These are phyloP conservation scores for Rutilus rutilus DNA, from an alignment of 2,113 vertebrate species.

Conservation along the genomic window DNA sequence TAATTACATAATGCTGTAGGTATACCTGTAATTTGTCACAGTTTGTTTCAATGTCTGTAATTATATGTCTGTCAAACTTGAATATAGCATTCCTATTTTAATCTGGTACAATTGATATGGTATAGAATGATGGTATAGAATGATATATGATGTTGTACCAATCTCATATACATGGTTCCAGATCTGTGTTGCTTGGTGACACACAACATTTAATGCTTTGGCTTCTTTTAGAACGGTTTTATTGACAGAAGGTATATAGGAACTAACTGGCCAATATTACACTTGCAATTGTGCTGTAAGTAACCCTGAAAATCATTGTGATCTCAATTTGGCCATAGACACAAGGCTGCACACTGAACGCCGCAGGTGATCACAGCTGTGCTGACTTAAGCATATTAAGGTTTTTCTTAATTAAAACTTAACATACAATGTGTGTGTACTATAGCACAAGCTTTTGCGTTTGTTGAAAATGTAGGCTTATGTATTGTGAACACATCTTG, in stretches of 20 bases:
- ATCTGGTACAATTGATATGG: not conserved
- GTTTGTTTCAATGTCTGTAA: too few species aligned
- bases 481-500: not conserved
- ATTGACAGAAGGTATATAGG: too few species aligned
- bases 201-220: too few species aligned
- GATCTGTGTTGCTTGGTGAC: too few species aligned
- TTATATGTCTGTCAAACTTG: not conserved
- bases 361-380: slow-evolving; percentile 4
- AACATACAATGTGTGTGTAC: not conserved
- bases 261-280: not conserved
- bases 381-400: not conserved
- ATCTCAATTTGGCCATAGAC: not conserved
- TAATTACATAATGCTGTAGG: not conserved
- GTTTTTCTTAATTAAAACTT: not conserved
- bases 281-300: not conserved
- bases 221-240: too few species aligned
- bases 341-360: not conserved
- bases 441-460: not conserved
- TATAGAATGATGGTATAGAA: too few species aligned
- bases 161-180: too few species aligned
- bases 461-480: not conserved
- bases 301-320: not conserved
- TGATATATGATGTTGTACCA: too few species aligned
- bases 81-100: not conserved
- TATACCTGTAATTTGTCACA: not conserved